Percentiles rank a stretch among this genome's conserved stretches.
phyloP scores from a whole-genome alignment of 1,140 invertebrate genomes.

The Brachystomella parvula region DNA sequence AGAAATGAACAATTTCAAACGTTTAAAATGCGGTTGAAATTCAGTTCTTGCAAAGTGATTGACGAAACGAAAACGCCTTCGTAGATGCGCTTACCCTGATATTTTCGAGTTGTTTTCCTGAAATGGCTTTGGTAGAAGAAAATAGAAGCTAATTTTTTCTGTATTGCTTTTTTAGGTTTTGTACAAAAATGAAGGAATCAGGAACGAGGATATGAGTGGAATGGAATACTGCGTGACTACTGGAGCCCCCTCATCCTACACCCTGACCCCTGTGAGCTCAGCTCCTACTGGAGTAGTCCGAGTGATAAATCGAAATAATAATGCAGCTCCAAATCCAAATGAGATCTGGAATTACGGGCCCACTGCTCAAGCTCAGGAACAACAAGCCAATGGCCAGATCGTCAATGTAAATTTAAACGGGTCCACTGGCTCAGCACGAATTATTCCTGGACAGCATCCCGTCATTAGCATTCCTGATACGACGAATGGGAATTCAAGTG shows the following conservation, averaged over 20 bases:
- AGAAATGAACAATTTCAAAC: too few relatives aligned
- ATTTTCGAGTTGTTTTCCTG: not conserved
- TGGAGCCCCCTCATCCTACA: not conserved
- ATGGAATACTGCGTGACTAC: not conserved
- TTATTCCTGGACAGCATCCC: constrained; percentile 36
- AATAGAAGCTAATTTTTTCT: too few relatives aligned
- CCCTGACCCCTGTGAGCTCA: not conserved
- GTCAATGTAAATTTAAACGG: constrained; percentile 34
- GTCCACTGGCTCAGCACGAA: constrained; percentile 18
- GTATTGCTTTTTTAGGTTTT: not conserved
- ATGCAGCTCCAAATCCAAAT: not conserved
- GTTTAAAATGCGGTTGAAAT: too few relatives aligned
- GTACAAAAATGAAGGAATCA: not conserved
- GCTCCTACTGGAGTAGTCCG: constrained; percentile 7
- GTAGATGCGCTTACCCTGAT: not conserved
- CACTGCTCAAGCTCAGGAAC: not conserved
- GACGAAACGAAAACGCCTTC: too few relatives aligned
- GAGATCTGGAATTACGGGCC: constrained; percentile 2
- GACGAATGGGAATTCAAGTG: constrained; percentile 21
- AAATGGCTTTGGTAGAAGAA: too few relatives aligned
- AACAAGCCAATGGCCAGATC: constrained; percentile 14
- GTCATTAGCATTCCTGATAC: constrained; percentile 35
- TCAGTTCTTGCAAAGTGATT: too few relatives aligned
- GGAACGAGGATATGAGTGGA: not conserved
- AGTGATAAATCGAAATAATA: not conserved